A percentile compares a stretch with the other conserved stretches of the same genome.
Conservation (phyloP, 1,140 invertebrate genomes). For the Bombus vancouverensis region DNA sequence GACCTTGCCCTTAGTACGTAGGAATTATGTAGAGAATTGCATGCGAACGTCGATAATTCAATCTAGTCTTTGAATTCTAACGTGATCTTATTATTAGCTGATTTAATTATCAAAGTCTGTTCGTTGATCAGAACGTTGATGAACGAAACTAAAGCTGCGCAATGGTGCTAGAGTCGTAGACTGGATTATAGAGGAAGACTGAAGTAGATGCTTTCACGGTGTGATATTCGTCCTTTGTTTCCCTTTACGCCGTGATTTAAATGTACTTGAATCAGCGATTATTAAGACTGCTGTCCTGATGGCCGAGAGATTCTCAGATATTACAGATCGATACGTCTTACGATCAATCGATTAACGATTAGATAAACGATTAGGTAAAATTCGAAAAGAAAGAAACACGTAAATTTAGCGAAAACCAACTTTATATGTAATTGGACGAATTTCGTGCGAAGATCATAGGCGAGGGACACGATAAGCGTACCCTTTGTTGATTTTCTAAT, state of each 20-base stretch:
- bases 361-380: neutral
- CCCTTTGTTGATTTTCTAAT: rapidly evolving
- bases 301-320: constrained; percentile 36
- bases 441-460: neutral
- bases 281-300: constrained; percentile 70
- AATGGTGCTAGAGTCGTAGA: constrained; percentile 74
- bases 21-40: constrained; percentile 62
- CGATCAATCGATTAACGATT: too few species aligned
- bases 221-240: constrained; percentile 57
- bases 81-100: constrained; percentile 59
- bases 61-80: constrained; percentile 67
- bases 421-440: neutral
- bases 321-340: neutral
- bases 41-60: constrained; percentile 68
- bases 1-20: constrained; percentile 41
- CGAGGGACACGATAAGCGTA: rapidly evolving
- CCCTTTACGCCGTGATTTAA: constrained; percentile 48
- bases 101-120: constrained; percentile 56
- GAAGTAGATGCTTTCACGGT: constrained; percentile 66
- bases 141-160: constrained; percentile 62
- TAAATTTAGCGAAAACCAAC: neutral
- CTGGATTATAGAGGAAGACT: constrained; percentile 77
- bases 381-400: neutral
- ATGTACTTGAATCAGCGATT: constrained; percentile 39
- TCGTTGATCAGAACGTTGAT: constrained; percentile 26